Evolutionary conservation across 2,113 vertebrate genomes (phyloP).

Genomic region (Ochotona princeps): DNA sequence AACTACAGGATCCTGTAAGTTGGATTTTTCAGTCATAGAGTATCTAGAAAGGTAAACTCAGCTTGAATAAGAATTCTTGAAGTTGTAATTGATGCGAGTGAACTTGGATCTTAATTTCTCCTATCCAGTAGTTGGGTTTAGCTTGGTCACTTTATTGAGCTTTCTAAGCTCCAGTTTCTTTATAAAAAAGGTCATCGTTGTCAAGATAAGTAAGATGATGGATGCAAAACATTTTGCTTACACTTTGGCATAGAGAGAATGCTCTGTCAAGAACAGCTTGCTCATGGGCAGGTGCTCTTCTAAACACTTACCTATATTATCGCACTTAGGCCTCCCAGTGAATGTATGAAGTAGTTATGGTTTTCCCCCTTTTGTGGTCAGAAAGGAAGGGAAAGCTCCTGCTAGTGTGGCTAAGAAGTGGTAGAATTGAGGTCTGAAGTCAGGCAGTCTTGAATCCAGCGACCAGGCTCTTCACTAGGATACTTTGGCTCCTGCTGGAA

Average conservation of each 20-base stretch:
- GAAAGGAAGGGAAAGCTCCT: not conserved
- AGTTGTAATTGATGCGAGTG: not conserved
- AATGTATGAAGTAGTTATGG: not conserved
- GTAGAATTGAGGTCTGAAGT: conserved; percentile 19
- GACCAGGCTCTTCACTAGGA: not conserved
- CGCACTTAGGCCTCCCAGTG: not conserved
- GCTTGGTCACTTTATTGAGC: not conserved
- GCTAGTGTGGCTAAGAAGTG: not conserved
- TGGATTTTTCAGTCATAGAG: conserved; percentile 25
- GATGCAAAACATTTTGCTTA: not conserved
- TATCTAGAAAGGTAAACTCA: not conserved
- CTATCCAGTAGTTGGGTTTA: not conserved
- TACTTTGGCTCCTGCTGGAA: not conserved
- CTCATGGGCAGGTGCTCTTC: not conserved
- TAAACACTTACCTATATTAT: not conserved
- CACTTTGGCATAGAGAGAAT: not conserved
- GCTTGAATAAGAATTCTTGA: conserved; percentile 42
- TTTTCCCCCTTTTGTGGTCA: conserved; percentile 20
- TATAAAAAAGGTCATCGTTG: not conserved
- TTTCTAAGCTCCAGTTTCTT: conserved; percentile 14
- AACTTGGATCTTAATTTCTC: conserved; percentile 38
- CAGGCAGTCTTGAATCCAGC: conserved; percentile 24
- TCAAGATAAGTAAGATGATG: not conserved
- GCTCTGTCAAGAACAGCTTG: not conserved
- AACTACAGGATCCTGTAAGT: not conserved